Evolutionary conservation across 2,888 invertebrate species (phyloP).

Genomic region (Polymixis flavicincta): DNA sequence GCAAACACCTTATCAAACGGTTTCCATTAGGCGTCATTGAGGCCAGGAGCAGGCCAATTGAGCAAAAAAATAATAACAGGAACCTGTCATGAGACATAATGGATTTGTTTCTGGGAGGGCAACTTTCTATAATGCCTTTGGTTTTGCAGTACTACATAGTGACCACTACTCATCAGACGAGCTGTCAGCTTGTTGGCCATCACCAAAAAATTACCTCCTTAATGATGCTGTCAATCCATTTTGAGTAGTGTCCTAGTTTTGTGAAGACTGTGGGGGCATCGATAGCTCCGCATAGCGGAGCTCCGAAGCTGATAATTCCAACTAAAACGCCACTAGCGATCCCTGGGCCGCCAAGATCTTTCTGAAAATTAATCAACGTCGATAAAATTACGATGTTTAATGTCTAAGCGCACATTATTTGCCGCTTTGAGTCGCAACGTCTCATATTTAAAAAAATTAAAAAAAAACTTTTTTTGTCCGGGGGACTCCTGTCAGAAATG

Average conservation of each 20-base stretch:
- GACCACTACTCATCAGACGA: not conserved
- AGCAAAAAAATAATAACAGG: not conserved
- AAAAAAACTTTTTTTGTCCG: not conserved
- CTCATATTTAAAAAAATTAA: not conserved
- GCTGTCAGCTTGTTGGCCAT: not conserved
- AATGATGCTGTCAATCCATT: constrained; percentile 51
- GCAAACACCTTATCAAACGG: no score
- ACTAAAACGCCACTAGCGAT: constrained; percentile 33
- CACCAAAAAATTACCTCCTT: constrained; percentile 13
- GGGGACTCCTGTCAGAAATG: no score
- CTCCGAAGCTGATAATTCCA: constrained; percentile 60
- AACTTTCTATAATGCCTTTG: not conserved
- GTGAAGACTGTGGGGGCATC: constrained; percentile 64
- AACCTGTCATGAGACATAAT: not conserved
- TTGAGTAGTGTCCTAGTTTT: constrained; percentile 51
- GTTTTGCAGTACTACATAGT: no score
- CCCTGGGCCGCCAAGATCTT: constrained; percentile 72
- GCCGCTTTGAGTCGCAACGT: not conserved
- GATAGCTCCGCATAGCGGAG: constrained; percentile 50
- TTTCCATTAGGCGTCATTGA: no score
- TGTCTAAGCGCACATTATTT: not conserved
- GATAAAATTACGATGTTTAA: not conserved
- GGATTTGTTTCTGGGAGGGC: not conserved
- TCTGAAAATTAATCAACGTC: constrained; percentile 57
- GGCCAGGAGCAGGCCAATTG: no score